Conservation (phyloP, 1,140 invertebrate genomes). For the Heliconius congener region DNA sequence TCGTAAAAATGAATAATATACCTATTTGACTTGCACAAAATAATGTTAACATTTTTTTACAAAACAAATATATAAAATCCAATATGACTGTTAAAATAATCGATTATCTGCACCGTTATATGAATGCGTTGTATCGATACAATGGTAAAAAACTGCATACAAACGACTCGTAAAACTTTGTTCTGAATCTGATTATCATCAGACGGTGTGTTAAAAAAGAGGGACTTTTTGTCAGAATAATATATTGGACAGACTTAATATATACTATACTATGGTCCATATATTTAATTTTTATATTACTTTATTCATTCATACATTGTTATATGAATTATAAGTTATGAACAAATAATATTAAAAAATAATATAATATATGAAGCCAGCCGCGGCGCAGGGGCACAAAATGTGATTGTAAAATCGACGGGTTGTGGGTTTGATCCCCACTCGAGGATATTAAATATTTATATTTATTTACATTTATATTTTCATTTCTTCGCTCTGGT, state of each 20-base stretch:
- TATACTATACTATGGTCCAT: background rate
- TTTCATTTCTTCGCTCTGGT: no score
- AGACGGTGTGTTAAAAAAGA: background rate
- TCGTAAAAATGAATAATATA: no score
- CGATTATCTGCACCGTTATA: constrained; percentile 3
- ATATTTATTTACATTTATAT: no score
- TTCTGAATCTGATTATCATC: background rate
- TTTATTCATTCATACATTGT: background rate
- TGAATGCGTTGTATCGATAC: background rate
- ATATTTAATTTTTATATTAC: no score
- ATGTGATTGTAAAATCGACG: no score
- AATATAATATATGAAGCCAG: no score
- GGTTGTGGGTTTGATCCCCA: no score
- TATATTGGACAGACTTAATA: background rate
- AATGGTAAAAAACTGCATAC: background rate
- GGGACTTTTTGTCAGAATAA: background rate
- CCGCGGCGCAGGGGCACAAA: no score
- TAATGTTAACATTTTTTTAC: no score
- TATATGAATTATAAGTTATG: background rate
- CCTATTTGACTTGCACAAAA: no score
- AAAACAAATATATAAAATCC: background rate
- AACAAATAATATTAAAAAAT: no score
- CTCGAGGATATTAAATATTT: no score
- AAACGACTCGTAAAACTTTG: background rate
- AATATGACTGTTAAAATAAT: background rate